Conservation (phyloP, 2,113 vertebrate genomes). For the Aptenodytes forsteri region DNA sequence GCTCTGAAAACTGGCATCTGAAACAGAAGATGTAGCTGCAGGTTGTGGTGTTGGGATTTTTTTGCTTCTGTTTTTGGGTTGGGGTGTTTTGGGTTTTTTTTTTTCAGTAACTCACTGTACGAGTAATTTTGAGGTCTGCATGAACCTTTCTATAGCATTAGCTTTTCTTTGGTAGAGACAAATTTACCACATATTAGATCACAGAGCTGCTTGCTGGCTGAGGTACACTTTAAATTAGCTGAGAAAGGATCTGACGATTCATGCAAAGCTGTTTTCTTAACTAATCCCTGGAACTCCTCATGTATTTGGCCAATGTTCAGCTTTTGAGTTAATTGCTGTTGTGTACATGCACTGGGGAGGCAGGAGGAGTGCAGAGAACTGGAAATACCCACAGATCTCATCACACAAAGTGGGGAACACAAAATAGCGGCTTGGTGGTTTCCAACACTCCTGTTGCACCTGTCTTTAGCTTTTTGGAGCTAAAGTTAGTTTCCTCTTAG, state of each 20-base stretch:
- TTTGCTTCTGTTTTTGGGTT: neutral
- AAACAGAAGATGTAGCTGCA: neutral
- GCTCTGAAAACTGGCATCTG: neutral
- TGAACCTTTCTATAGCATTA: neutral
- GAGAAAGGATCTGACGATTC: neutral
- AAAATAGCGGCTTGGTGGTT: neutral
- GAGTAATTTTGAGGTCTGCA: neutral
- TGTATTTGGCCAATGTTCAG: neutral
- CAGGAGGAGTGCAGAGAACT: neutral
- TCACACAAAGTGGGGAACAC: neutral
- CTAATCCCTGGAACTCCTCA: neutral
- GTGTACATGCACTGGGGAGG: neutral
- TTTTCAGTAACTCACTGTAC: neutral
- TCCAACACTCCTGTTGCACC: neutral
- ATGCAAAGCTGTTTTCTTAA: constrained; percentile 7
- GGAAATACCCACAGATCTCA: neutral
- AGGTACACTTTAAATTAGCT: neutral
- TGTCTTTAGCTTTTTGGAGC: neutral
- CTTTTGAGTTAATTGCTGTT: neutral
- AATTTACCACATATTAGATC: neutral
- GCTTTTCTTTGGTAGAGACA: neutral
- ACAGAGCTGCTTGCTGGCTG: neutral
- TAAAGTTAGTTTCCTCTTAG: neutral
- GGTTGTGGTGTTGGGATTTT: neutral
- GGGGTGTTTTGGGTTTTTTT: neutral